These are phyloP conservation scores for Phrynocephalus forsythii DNA, from an alignment of 2,797 vertebrate genomes.

Conservation along the genomic window DNA sequence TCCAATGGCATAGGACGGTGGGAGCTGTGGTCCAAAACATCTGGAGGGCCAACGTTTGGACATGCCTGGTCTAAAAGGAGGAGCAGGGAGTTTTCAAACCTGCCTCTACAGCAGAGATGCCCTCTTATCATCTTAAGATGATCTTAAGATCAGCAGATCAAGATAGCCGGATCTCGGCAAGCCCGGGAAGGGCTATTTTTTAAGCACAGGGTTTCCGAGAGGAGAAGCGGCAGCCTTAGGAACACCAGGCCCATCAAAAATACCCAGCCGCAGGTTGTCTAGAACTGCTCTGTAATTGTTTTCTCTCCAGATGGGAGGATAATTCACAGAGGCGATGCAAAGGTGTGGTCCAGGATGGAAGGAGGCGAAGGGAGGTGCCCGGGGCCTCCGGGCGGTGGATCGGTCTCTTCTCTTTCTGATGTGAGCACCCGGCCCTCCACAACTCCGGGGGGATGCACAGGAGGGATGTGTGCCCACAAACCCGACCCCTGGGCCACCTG, in stretches of 20 bases:
- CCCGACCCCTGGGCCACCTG: not conserved
- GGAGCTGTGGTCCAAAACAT: too few relatives aligned
- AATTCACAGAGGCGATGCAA: rapidly evolving
- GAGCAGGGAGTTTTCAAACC: too few relatives aligned
- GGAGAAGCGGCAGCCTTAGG: slow-evolving; percentile 42
- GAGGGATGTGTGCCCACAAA: not conserved
- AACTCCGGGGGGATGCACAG: rapidly evolving
- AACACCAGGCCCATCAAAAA: slow-evolving; percentile 11
- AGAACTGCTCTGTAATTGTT: not conserved
- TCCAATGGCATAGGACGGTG: too few relatives aligned
- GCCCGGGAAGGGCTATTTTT: slow-evolving; percentile 74
- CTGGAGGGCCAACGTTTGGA: too few relatives aligned
- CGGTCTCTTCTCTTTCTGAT: not conserved
- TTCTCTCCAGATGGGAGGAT: not conserved
- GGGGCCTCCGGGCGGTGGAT: not conserved
- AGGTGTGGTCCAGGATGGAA: rapidly evolving
- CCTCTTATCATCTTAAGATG: not conserved
- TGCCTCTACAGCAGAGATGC: slow-evolving; percentile 11
- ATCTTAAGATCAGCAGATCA: too few relatives aligned
- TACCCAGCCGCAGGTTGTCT: slow-evolving; percentile 8
- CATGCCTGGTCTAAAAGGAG: too few relatives aligned
- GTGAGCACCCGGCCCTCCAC: not conserved
- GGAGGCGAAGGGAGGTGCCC: not conserved
- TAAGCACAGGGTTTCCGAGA: slow-evolving; percentile 69
- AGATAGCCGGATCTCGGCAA: slow-evolving; percentile 57